phyloP scores from a whole-genome alignment of 2,113 vertebrate species.

The Trematocara zebra region DNA sequence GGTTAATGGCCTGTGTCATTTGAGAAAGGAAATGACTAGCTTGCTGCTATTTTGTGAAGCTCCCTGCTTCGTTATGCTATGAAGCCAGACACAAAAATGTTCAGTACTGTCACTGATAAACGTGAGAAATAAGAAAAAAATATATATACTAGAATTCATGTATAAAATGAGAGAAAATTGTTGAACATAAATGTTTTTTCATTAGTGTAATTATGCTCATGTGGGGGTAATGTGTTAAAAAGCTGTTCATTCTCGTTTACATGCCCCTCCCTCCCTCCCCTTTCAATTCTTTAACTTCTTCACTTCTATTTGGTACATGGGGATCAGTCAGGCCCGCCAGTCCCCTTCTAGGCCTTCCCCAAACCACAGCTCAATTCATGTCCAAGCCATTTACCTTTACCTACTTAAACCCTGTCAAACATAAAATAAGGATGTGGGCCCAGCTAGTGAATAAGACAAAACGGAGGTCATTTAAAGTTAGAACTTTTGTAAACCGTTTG shows the following conservation, averaged over 20 bases:
- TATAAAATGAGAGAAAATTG: not conserved
- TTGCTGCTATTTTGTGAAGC: not conserved
- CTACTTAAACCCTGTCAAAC: not conserved
- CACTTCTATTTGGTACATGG: not conserved
- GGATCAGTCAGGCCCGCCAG: accelerated
- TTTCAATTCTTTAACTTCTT: not conserved
- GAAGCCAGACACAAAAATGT: not conserved
- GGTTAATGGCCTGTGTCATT: not conserved
- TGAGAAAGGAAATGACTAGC: not conserved
- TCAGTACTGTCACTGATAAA: not conserved
- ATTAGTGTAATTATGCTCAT: not conserved
- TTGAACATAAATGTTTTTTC: not conserved
- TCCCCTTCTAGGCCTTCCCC: not conserved
- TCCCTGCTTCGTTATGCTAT: not conserved
- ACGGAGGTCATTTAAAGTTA: not conserved
- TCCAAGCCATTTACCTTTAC: not conserved
- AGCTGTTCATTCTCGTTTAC: not conserved
- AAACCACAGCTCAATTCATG: not conserved
- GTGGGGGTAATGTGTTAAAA: not conserved
- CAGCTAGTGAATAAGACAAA: not conserved
- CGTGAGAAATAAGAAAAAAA: accelerated
- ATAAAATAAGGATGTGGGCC: not conserved
- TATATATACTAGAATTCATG: not conserved
- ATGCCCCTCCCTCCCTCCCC: accelerated
- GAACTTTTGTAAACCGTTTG: not conserved